Evolutionary conservation across 2,888 invertebrate species (phyloP).

Genomic region (Hemistola chrysoprasaria): DNA sequence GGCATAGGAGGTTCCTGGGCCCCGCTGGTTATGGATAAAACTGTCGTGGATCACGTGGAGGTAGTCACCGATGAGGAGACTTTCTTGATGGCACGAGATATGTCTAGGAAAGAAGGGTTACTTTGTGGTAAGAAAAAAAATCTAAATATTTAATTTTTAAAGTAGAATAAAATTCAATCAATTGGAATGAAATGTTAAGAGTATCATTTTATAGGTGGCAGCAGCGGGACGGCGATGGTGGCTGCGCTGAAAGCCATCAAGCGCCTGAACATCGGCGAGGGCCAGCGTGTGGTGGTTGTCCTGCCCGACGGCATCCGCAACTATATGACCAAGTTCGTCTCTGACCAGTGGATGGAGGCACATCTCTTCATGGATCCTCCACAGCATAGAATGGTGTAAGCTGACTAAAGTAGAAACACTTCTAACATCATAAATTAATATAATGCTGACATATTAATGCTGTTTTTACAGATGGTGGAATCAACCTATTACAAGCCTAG

Average conservation of each 20-base stretch:
- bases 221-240: conserved; percentile 90
- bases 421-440: too few relatives aligned
- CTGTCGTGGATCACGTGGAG: conserved; percentile 90
- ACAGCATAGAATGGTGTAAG: conserved; percentile 24
- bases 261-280: conserved; percentile 85
- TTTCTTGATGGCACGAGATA: conserved; percentile 89
- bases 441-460: too few relatives aligned
- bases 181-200: neutral
- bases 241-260: conserved; percentile 87
- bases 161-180: too few relatives aligned
- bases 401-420: too few relatives aligned
- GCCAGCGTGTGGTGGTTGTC: conserved; percentile 89
- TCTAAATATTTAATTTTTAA: neutral
- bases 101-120: conserved; percentile 94
- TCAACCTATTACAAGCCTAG: conserved; percentile 49
- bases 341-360: conserved; percentile 96
- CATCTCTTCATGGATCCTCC: conserved; percentile 79
- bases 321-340: conserved; percentile 97
- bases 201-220: conserved; percentile 87
- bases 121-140: conserved; percentile 87
- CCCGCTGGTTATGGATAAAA: conserved; percentile 91
- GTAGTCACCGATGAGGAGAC: conserved; percentile 90
- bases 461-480: conserved; percentile 89
- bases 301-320: conserved; percentile 97
- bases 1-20: conserved; percentile 97